phyloP scores from a whole-genome alignment of 1,140 invertebrate species.

The Sycophila sp. region DNA sequence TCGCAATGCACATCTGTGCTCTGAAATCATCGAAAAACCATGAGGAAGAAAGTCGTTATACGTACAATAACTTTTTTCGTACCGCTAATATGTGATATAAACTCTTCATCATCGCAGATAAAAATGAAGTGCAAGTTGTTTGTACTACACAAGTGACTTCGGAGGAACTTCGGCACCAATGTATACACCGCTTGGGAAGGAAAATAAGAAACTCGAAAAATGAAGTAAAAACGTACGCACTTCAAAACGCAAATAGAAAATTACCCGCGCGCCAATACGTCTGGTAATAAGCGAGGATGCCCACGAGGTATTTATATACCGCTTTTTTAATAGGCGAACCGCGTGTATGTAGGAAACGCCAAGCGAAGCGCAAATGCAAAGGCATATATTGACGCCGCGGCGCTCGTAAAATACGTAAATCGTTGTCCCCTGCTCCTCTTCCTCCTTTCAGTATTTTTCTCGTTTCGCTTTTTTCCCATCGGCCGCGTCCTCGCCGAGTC shows the following conservation, averaged over 20 bases:
- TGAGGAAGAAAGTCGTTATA: neutral
- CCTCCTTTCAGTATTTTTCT: neutral
- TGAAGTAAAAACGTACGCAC: neutral
- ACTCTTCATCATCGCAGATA: too few relatives aligned
- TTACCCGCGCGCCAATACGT: neutral
- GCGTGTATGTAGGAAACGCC: neutral
- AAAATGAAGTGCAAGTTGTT: neutral
- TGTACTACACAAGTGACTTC: neutral
- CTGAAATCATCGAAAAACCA: neutral
- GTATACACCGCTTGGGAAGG: too few relatives aligned
- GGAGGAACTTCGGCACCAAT: neutral
- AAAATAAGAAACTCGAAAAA: too few relatives aligned
- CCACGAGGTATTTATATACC: neutral
- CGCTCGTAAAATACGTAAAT: conserved; percentile 11
- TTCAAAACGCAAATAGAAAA: neutral
- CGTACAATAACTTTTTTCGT: too few relatives aligned
- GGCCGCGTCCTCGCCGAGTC: neutral
- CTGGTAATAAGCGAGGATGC: neutral
- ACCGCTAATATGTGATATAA: too few relatives aligned
- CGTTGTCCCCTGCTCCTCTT: neutral
- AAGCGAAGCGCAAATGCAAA: conserved; percentile 4
- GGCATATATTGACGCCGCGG: neutral
- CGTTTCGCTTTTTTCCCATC: neutral
- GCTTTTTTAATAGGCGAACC: conserved; percentile 14
- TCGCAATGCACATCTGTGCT: neutral